Percentiles rank a stretch among this genome's conserved stretches.
These are phyloP conservation scores for Karalla daura DNA, from an alignment of 2,797 vertebrate species.

Conservation along the genomic window DNA sequence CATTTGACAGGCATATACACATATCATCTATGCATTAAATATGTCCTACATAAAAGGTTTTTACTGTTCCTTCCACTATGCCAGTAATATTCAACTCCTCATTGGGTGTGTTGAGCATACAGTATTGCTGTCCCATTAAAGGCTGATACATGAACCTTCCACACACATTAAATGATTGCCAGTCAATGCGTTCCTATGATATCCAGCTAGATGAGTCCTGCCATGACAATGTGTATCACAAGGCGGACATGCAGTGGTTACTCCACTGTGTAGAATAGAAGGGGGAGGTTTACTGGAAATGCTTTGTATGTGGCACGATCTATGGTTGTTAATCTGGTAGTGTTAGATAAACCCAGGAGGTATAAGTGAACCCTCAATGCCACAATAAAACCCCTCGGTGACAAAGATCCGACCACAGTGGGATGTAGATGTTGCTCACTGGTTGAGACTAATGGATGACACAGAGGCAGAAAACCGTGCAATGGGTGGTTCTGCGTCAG, in stretches of 20 bases:
- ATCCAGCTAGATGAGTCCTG: neutral
- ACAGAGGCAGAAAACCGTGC: neutral
- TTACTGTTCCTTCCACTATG: slow-evolving; percentile 38
- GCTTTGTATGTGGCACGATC: neutral
- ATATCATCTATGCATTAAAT: slow-evolving; percentile 46
- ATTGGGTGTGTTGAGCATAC: slow-evolving; percentile 16
- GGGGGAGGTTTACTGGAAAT: neutral
- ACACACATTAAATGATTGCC: slow-evolving; percentile 22
- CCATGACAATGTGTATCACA: neutral
- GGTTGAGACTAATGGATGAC: neutral
- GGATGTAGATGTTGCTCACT: neutral
- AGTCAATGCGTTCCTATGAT: neutral
- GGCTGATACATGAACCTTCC: slow-evolving; percentile 24
- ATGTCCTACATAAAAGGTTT: slow-evolving; percentile 38
- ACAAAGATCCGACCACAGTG: neutral
- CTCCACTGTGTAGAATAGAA: neutral
- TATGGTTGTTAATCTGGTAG: neutral
- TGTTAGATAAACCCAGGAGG: neutral
- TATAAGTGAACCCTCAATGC: neutral
- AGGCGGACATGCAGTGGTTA: neutral
- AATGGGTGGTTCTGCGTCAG: neutral
- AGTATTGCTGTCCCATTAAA: slow-evolving; percentile 31
- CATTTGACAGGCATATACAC: slow-evolving; percentile 24
- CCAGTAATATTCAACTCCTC: slow-evolving; percentile 28
- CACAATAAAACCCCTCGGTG: neutral